Base-by-base conservation (phyloP, 2,113 vertebrate species). In the Myotis brandtii region DNA sequence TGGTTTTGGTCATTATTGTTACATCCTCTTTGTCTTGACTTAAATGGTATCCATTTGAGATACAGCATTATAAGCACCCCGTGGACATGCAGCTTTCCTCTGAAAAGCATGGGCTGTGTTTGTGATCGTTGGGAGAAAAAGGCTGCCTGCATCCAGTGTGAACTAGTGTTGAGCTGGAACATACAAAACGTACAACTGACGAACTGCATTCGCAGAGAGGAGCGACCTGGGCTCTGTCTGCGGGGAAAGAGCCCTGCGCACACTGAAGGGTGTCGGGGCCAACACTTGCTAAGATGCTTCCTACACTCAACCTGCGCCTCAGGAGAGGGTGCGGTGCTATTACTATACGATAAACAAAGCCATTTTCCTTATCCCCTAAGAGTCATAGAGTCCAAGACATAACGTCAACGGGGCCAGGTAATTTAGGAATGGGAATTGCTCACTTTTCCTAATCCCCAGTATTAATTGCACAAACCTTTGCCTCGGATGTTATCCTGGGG, bases 131-230 rank as follows among this genome's bases (percentile, higher is more conserved):
- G 84, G 59, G 27, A 72, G 46, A 30, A 34, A 59, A 18, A 73
- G 43, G 37, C 59, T 25, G 27, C 40, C 40, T 2, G 17, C 16
- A 12, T 73, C 59, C 11, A 13, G 37, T 14, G 27, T 13, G 40
- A n/a, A 7, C 43, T 40, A 25, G 37, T 3, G 21, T 10, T 20
- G 46, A 82, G 52, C 43, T 21, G 16, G 27, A 43, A 3, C 6
- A 4, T 7, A 32, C 1, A 1, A 10, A 43, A 9, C 5, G 6
- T 11, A 25, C 1, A 1, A 5, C 2, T 12, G 32, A 2, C 0
- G 52, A 52, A 17, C 43, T 20, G 50, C 6, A 0, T 81, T 25
- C 2, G 12, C 32, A 16, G n/a, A 81, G 50, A 40, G 37, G 27
- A 75, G 32, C 5, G 37, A 72, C 9, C 11, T 6, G 32, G 62